Evolutionary conservation across 2,113 vertebrate species (phyloP), one percentile per base, ranked within the genome.

Genomic region (Meriones unguiculatus): DNA sequence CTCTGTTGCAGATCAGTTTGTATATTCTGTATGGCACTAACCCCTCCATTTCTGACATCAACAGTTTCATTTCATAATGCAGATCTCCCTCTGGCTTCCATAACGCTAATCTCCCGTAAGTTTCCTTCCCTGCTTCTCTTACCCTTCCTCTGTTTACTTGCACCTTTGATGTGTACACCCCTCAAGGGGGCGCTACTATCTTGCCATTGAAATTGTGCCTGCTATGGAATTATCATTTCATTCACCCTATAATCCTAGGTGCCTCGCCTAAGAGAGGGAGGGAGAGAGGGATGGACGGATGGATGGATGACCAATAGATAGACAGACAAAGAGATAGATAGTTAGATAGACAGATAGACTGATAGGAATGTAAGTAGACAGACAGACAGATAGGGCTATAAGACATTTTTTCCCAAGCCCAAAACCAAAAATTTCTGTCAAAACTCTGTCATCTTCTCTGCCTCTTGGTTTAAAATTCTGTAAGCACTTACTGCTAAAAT

Each of bases 391-490:
- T 38, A 81, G 7, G 57, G 35, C 54, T 80, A 11, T 80, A 62
- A 59, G 18, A n/a, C 59, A 1, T 22, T 84, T 62, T 38, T 17
- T 20, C 90, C 5, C 77, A 70, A 93, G 62, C 3, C 84, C 52
- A 69, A 67, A 93, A 89, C 32, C 38, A 94, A 50, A 81, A 91
- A 86, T 90, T 35, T 95, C 81, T n/a, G n/a, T n/a, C n/a, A n/a
- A n/a, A n/a, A 91, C 59, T 54, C 28, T 93, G 65, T 85, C 62
- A 89, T 87, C 78, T 90, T 86, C 50, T 24, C 32, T 92, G 87
- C 62, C 73, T 94, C 38, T 80, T 73, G 57, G 38, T 87, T 96
- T 90, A 92, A 96, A 96, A 92, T 17, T 94, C 32, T 22, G 85
- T 20, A 89, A 87, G 52, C 80, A 82, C 77, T 93, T 69, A 91